Base-by-base conservation (phyloP, 64 coral and sea anemone species). In the Actinia equina region DNA sequence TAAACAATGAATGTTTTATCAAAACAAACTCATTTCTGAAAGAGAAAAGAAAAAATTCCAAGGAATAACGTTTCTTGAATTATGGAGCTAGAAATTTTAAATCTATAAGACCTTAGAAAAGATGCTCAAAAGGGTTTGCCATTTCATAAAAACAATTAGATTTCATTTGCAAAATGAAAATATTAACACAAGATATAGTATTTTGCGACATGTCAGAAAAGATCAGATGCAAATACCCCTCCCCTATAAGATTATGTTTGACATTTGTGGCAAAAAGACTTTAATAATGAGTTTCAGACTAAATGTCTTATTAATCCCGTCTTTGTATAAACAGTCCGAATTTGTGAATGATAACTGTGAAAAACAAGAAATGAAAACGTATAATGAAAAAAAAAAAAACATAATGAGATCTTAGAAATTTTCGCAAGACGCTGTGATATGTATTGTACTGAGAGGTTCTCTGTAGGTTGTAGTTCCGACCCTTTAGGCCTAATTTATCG, bases 171-270 rank as follows among this genome's bases (percentile, higher is more conserved):
- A 49, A 81, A 46, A 44, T 49, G 78, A 49, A 81, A 81, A 81
- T 81, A 81, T 81, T 81, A 81, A 52, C 78, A 81, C 49, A 44
- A 81, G 78, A 44, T 81, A 37, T 37, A 37, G 30, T 37, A 81
- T 81, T 81, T 52, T 46, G n/a, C 49, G 17, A 81, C n/a, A 52
- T 52, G 78, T 81, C 78, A 81, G 14, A 81, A 81, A 81, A 16
- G 55, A 81, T 52, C 45, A 81, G 78, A 81, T 81, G 42, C 8
- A 81, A 81, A 81, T 52, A 81, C 78, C 78, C 78, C 78, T 81
- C 78, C 78, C 78, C 78, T 81, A 81, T 9, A 49, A 15, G 78
- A 81, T 49, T 81, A 81, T 17, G 6, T 18, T 46, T 81, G 78
- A 81, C 45, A 52, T 81, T 81, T 81, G 78, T 81, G 78, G 45